These are phyloP conservation scores for Patagioenas fasciata DNA, from an alignment of 2,113 vertebrate genomes.

Conservation along the genomic window DNA sequence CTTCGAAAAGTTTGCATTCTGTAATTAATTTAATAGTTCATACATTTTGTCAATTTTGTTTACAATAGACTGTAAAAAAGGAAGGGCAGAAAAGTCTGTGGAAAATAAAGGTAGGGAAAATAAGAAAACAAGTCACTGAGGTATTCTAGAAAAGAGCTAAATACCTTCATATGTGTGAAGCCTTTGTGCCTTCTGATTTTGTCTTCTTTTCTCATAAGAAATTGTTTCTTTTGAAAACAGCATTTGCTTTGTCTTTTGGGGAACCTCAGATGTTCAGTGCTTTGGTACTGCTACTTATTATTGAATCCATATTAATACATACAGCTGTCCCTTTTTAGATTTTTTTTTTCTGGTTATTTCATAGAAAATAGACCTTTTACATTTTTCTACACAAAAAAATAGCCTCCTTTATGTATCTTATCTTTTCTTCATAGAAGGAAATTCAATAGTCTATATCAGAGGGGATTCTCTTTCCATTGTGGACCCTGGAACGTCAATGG, in stretches of 20 bases:
- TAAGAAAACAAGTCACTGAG: background rate
- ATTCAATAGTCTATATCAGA: background rate
- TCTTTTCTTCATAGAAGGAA: background rate
- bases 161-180: background rate
- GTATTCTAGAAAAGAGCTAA: background rate
- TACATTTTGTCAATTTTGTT: background rate
- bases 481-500: background rate
- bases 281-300: background rate
- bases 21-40: background rate
- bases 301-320: background rate
- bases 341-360: background rate
- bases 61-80: background rate
- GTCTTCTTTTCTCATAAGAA: background rate
- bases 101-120: background rate
- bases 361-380: background rate
- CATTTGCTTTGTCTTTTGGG: background rate
- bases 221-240: background rate
- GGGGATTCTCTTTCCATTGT: background rate
- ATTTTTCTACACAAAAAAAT: background rate
- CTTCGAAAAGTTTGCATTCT: background rate
- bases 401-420: background rate
- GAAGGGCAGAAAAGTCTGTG: background rate
- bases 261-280: background rate
- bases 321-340: background rate
- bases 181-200: background rate